Evolutionary conservation across 1,140 invertebrate species (phyloP).

Genomic region (Zaprionus ghesquierei): DNA sequence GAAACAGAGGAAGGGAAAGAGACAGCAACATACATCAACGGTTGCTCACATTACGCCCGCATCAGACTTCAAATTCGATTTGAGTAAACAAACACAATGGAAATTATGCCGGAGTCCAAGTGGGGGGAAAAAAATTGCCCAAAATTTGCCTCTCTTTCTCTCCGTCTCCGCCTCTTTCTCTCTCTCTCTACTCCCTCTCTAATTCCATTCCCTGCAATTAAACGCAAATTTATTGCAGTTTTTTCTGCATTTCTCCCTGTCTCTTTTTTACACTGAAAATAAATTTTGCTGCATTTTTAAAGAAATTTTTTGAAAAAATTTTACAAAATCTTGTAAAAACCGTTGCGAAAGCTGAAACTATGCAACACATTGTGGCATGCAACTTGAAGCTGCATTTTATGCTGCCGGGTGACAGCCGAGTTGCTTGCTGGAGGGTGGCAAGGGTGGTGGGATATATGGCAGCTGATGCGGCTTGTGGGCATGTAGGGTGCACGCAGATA

Average conservation of each 20-base stretch:
- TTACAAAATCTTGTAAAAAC: no score
- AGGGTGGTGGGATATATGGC: neutral
- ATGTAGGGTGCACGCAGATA: neutral
- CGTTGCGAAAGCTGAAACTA: neutral
- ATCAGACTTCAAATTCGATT: slow-evolving; percentile 36
- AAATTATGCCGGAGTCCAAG: slow-evolving; percentile 14
- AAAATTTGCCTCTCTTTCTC: no score
- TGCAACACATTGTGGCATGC: neutral
- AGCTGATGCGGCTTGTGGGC: neutral
- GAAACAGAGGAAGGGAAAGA: neutral
- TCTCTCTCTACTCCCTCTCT: neutral
- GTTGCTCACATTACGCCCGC: slow-evolving; percentile 29
- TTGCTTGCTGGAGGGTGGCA: neutral
- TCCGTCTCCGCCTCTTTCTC: no score
- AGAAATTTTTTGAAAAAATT: no score
- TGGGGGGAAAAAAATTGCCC: neutral
- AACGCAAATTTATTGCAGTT: neutral
- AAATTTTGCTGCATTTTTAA: neutral
- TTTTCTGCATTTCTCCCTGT: no score
- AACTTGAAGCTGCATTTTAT: neutral
- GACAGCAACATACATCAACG: slow-evolving; percentile 36
- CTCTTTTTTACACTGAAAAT: neutral
- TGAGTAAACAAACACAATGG: slow-evolving; percentile 24
- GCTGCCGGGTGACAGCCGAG: neutral
- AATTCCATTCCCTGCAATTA: neutral